Conservation (phyloP, 2,113 vertebrate species). For the Myiozetetes cayanensis region DNA sequence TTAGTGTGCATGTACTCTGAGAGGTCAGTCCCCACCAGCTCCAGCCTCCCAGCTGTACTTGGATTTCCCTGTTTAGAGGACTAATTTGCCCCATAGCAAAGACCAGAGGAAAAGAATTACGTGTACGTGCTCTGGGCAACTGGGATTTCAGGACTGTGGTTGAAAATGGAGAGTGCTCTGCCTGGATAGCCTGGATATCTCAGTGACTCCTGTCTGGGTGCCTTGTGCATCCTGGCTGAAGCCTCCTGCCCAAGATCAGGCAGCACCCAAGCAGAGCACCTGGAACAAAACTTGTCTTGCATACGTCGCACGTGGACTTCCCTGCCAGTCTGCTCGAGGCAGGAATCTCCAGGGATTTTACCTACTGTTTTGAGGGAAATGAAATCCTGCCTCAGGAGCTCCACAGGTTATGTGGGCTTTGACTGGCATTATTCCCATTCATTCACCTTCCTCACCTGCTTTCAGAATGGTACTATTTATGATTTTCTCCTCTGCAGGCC, state of each 20-base stretch:
- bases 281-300: background rate
- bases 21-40: background rate
- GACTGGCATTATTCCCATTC: background rate
- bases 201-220: background rate
- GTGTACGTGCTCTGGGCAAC: fast-evolving
- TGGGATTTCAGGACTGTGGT: background rate
- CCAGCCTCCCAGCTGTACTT: background rate
- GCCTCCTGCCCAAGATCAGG: background rate
- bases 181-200: background rate
- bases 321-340: background rate
- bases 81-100: background rate
- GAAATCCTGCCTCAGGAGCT: background rate
- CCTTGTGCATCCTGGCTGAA: background rate
- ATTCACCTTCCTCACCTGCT: background rate
- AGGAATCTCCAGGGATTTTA: background rate
- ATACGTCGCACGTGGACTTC: background rate
- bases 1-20: background rate
- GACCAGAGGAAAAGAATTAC: background rate
- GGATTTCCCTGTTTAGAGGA: background rate
- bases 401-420: background rate
- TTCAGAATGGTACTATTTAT: background rate
- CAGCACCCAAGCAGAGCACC: background rate
- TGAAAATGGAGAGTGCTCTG: background rate
- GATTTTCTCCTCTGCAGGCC: background rate
- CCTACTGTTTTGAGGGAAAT: background rate